Conservation (phyloP, 2,797 vertebrate species). For the Brachyalestes nurse region DNA sequence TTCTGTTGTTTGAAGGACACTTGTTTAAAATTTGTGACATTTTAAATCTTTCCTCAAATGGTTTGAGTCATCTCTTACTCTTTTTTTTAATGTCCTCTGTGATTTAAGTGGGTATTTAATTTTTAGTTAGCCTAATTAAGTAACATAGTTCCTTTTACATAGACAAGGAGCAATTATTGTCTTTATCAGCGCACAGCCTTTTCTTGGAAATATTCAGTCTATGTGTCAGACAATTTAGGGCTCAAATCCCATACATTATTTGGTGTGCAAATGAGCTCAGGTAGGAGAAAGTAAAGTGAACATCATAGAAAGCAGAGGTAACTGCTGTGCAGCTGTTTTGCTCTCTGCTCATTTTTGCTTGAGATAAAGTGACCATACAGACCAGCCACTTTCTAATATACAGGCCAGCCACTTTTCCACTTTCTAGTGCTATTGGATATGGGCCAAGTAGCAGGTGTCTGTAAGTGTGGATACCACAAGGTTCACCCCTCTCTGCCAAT, state of each 20-base stretch:
- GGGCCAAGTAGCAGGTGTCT: too few species aligned
- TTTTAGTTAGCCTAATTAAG: slow-evolving; percentile 35
- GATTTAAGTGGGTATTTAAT: slow-evolving; percentile 24
- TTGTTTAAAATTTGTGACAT: slow-evolving; percentile 48
- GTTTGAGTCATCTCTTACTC: slow-evolving; percentile 5
- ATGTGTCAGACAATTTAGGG: not conserved
- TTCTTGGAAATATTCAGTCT: not conserved
- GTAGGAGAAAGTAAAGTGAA: not conserved
- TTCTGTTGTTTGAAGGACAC: slow-evolving; percentile 53
- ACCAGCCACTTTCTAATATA: not conserved
- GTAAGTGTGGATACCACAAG: slow-evolving; percentile 6
- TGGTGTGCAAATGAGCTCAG: not conserved
- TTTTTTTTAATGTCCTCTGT: slow-evolving; percentile 19
- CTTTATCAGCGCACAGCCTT: not conserved
- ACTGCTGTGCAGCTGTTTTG: not conserved
- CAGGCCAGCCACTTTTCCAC: too few species aligned
- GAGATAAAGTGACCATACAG: not conserved
- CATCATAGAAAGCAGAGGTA: too few species aligned
- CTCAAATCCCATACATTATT: not conserved
- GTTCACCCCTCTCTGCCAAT: slow-evolving; percentile 14
- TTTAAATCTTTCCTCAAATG: slow-evolving; percentile 25
- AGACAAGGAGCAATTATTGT: slow-evolving; percentile 1
- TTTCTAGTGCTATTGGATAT: too few species aligned
- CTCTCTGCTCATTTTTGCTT: not conserved
- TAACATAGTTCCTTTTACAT: slow-evolving; percentile 6